Evolutionary conservation across 2,888 invertebrate species (phyloP).

Genomic region (Amblyjoppa fuscipennis): DNA sequence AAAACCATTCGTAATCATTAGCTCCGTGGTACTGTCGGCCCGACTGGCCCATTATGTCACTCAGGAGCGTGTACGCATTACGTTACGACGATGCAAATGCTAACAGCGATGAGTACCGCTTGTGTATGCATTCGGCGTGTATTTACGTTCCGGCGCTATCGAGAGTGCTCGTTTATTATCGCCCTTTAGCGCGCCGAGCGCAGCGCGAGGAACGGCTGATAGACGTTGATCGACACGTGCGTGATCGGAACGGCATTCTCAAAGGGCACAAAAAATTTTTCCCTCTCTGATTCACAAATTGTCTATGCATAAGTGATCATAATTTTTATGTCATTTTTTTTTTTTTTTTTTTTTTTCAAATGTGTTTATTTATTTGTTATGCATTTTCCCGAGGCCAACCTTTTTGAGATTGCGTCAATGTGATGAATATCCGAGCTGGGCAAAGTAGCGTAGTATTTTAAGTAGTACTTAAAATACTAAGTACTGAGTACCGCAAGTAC

Average conservation of each 20-base stretch:
- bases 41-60: slow-evolving; percentile 81
- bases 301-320: not conserved
- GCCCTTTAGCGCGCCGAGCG: not conserved
- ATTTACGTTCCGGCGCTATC: slow-evolving; percentile 22
- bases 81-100: slow-evolving; percentile 35
- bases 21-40: slow-evolving; percentile 78
- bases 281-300: not conserved
- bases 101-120: slow-evolving; percentile 21
- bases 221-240: slow-evolving; percentile 28
- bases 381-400: not conserved
- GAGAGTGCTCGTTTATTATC: slow-evolving; percentile 57
- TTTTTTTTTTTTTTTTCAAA: not conserved
- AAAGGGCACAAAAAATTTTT: not conserved
- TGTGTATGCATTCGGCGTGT: slow-evolving; percentile 32
- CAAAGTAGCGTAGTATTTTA: too few species aligned
- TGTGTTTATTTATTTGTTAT: not conserved
- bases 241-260: not conserved
- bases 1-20: slow-evolving; percentile 82
- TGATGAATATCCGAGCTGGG: too few species aligned
- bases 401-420: too few species aligned
- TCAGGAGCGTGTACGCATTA: slow-evolving; percentile 66
- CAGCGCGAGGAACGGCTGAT: slow-evolving; percentile 21
- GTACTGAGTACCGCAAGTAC: too few species aligned
- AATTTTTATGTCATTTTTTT: not conserved
- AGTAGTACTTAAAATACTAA: too few species aligned